Conservation (phyloP, 2,113 vertebrate species). For the Ammospiza caudacuta region DNA sequence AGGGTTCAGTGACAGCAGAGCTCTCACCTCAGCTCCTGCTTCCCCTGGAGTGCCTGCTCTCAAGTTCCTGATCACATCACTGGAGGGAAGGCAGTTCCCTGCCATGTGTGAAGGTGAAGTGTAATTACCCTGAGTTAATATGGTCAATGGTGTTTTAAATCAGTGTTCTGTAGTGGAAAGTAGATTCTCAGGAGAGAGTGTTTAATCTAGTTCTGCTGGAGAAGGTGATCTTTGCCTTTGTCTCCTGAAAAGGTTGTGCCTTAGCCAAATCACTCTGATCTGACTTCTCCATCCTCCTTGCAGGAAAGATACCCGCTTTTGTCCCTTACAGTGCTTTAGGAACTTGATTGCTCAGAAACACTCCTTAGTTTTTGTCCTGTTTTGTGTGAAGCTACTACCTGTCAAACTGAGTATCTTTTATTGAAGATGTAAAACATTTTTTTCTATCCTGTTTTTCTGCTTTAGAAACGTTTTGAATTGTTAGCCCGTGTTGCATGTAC, state of each 20-base stretch:
- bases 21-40: background rate
- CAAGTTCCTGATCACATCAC: background rate
- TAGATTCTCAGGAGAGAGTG: background rate
- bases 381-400: background rate
- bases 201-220: background rate
- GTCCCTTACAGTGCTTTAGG: background rate
- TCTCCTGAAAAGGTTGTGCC: background rate
- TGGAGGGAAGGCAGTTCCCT: background rate
- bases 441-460: background rate
- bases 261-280: background rate
- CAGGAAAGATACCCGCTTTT: background rate
- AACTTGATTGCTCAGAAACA: background rate
- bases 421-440: background rate
- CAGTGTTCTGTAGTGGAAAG: accelerated
- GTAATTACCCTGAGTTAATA: background rate
- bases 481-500: background rate
- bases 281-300: background rate
- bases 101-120: background rate
- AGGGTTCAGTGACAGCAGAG: background rate
- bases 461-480: background rate
- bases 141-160: background rate
- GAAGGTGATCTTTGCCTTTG: background rate
- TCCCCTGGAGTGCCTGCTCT: background rate
- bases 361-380: background rate
- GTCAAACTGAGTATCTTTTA: background rate